Conservation (phyloP, 2,888 invertebrate genomes). For the Hirtodrosophila histrioides region DNA sequence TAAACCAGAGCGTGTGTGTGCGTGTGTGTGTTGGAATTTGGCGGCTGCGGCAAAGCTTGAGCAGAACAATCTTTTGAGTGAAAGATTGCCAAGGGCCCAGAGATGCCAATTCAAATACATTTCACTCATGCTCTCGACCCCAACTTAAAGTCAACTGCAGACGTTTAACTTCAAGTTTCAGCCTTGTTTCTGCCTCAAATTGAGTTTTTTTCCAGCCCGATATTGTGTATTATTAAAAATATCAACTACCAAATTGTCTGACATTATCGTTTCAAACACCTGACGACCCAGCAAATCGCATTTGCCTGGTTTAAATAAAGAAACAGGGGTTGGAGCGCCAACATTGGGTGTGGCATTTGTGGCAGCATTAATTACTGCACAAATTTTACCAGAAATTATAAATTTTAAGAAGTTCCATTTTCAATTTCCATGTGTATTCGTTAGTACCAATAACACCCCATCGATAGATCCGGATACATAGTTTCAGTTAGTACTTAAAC, state of each 20-base stretch:
- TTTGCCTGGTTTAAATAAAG: constrained; percentile 4
- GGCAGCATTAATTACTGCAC: no score
- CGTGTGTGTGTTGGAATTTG: constrained; percentile 60
- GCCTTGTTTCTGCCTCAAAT: constrained; percentile 37
- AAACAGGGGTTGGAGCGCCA: neutral
- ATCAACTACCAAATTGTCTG: constrained; percentile 36
- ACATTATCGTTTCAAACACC: constrained; percentile 61
- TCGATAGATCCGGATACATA: no score
- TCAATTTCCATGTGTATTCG: no score
- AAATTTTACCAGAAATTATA: no score
- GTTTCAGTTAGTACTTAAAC: no score
- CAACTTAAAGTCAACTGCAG: constrained; percentile 21
- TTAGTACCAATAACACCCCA: no score
- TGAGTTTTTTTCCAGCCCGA: constrained; percentile 45
- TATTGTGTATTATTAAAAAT: constrained; percentile 57
- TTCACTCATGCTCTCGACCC: constrained; percentile 17
- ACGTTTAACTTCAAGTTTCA: constrained; percentile 5
- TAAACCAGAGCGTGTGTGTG: constrained; percentile 6
- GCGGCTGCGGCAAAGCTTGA: constrained; percentile 47
- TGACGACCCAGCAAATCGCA: constrained; percentile 48
- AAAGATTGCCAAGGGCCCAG: constrained; percentile 19
- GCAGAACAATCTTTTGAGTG: constrained; percentile 60
- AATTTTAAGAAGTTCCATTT: no score
- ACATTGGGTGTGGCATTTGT: constrained; percentile 19
- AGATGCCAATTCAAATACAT: constrained; percentile 6